Conservation (phyloP, 2,113 vertebrate species). For the Tragelaphus scriptus region DNA sequence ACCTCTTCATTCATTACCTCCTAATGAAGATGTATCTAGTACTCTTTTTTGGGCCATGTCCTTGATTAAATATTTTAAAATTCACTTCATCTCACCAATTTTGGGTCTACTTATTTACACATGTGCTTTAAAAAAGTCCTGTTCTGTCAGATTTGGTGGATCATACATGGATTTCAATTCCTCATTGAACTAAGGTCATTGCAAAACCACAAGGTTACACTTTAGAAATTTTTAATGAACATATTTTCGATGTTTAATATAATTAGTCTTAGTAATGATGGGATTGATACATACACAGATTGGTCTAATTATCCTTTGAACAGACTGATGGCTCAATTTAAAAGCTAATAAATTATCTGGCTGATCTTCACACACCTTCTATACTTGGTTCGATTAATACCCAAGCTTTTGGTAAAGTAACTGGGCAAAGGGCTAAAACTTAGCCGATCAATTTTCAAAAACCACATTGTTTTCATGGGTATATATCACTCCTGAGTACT, state of each 20-base stretch:
- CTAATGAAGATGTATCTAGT: neutral
- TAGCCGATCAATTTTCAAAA: slow-evolving; percentile 27
- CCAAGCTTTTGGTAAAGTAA: slow-evolving; percentile 7
- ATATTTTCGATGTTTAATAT: slow-evolving; percentile 62
- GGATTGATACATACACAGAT: slow-evolving; percentile 64
- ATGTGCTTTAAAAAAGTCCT: neutral
- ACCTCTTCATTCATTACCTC: neutral
- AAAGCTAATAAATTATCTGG: slow-evolving; percentile 58
- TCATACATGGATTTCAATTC: neutral
- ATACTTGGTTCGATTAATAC: slow-evolving; percentile 46
- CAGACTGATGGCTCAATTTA: slow-evolving; percentile 45
- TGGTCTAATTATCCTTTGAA: slow-evolving; percentile 69
- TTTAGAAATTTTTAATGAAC: slow-evolving; percentile 52
- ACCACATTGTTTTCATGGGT: neutral
- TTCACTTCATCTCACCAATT: neutral
- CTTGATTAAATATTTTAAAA: neutral
- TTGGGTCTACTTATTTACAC: neutral
- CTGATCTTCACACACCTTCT: slow-evolving; percentile 49
- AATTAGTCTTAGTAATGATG: slow-evolving; percentile 67
- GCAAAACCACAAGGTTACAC: slow-evolving; percentile 42
- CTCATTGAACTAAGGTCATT: neutral
- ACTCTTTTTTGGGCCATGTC: neutral
- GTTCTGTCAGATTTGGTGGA: neutral
- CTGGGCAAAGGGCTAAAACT: neutral
- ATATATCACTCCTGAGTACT: neutral